Evolutionary conservation across 92 coral and sea anemone genomes (phyloP), one percentile per base, ranked within the genome.

Genomic region (Pocillopora meandrina): DNA sequence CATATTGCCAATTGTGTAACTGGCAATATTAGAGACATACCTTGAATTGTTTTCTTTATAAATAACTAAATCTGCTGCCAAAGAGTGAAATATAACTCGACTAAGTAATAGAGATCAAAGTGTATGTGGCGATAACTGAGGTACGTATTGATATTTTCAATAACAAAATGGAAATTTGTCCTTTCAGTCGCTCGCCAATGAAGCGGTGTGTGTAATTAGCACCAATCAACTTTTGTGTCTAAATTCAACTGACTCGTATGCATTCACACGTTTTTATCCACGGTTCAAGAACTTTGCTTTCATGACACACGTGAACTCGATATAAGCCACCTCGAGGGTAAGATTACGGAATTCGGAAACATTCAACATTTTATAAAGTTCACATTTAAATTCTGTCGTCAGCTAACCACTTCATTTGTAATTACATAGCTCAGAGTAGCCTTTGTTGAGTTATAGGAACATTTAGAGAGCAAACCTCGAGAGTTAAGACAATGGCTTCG

Each of bases 41-140:
- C 80, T 19, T 1, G 47, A 60, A 75, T 59, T 75, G 67, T 58
- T 75, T 59, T 58, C 42, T 23, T 42, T 42, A 42, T 21, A 74
- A 74, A 21, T 12, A 12, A 74, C 19, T 21, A 56, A 23, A 23
- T 18, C 26, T 21, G 10, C 64, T 19, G 7, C 49, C 15, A 62
- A 77, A 8, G 42, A 64, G 59, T 77, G 82, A 77, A 62, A 77
- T 36, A 77, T 77, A 77, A 63, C 60, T 77, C 71, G 71, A 12
- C 71, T 62, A 21, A 13, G 19, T 42, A 10, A 35, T 31, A 10
- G 6, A 12, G 72, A 68, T 12, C 72, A 63, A 63, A 19, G 52
- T 2, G 35, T 33, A 47, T 12, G 72, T 13, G 49, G 19, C 10
- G 2, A 34, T 63, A 1, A 68, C 35, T 35, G 47, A 68, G 72